Conservation (phyloP, 1,140 invertebrate genomes). For the Meloidogyne chitwoodi region DNA sequence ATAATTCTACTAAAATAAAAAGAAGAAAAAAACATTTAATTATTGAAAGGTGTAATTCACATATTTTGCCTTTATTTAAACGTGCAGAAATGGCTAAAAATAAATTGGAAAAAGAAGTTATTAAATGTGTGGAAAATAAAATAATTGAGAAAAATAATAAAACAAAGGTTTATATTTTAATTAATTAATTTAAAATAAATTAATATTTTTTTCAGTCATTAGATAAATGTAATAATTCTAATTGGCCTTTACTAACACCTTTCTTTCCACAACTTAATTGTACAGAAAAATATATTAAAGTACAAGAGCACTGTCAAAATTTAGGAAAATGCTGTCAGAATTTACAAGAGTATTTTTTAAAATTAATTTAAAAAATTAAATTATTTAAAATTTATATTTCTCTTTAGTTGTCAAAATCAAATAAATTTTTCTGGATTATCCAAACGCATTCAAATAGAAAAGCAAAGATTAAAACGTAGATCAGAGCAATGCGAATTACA, state of each 20-base stretch:
- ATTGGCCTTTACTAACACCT: conserved; percentile 12
- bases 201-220: neutral
- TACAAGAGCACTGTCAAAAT: conserved; percentile 22
- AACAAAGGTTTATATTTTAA: neutral
- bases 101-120: conserved; percentile 10
- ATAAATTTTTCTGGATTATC: conserved; percentile 8
- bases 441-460: neutral
- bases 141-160: neutral
- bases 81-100: neutral
- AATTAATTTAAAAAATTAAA: no score
- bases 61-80: conserved; percentile 11
- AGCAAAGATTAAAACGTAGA: conserved; percentile 3
- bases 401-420: conserved; percentile 8
- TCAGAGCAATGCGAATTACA: conserved; percentile 19
- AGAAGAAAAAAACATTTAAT: neutral
- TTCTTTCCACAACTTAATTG: conserved; percentile 2
- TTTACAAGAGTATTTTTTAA: no score
- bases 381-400: no score
- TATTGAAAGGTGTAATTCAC: neutral
- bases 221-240: neutral
- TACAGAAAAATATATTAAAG: neutral
- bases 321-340: conserved; percentile 19
- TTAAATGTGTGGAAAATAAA: conserved; percentile 21
- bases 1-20: neutral
- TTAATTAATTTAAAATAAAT: neutral